These are phyloP conservation scores for Thaumetopoea pityocampa DNA, from an alignment of 1,140 invertebrate genomes.

Conservation along the genomic window DNA sequence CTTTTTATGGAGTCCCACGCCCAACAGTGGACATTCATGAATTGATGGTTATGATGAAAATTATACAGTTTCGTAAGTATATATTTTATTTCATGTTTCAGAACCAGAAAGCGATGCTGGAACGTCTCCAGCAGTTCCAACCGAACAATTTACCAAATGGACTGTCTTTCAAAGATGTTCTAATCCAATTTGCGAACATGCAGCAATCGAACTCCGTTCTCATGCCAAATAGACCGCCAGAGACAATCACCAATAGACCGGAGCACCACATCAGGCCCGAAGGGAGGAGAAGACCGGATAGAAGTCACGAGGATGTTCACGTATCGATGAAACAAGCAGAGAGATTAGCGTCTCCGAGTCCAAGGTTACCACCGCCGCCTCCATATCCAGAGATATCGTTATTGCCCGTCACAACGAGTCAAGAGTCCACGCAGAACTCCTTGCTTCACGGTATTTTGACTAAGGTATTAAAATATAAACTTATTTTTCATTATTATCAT, in stretches of 20 bases:
- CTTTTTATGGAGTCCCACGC: too few species aligned
- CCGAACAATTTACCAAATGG: conserved; percentile 56
- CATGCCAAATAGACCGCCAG: conserved; percentile 42
- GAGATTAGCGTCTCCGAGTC: conserved; percentile 47
- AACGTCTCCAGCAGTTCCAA: conserved; percentile 61
- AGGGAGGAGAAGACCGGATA: conserved; percentile 33
- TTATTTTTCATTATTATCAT: too few species aligned
- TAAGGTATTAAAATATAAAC: conserved; percentile 66
- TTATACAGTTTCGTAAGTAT: too few species aligned
- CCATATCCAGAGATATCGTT: conserved; percentile 87
- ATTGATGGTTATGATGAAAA: too few species aligned
- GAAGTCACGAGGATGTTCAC: conserved; percentile 41
- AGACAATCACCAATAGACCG: conserved; percentile 38
- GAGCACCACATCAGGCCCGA: conserved; percentile 52
- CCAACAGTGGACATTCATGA: too few species aligned
- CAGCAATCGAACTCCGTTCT: conserved; percentile 47
- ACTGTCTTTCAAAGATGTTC: conserved; percentile 84
- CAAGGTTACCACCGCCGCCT: conserved; percentile 76
- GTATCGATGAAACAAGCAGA: conserved; percentile 40
- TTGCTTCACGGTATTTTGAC: conserved; percentile 86
- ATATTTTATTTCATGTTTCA: conserved; percentile 21
- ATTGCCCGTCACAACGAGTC: conserved; percentile 78
- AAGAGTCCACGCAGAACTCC: conserved; percentile 77
- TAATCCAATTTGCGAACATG: conserved; percentile 85
- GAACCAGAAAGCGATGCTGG: conserved; percentile 69